phyloP scores from a whole-genome alignment of 2,888 invertebrate genomes.

The Troides aeacus region DNA sequence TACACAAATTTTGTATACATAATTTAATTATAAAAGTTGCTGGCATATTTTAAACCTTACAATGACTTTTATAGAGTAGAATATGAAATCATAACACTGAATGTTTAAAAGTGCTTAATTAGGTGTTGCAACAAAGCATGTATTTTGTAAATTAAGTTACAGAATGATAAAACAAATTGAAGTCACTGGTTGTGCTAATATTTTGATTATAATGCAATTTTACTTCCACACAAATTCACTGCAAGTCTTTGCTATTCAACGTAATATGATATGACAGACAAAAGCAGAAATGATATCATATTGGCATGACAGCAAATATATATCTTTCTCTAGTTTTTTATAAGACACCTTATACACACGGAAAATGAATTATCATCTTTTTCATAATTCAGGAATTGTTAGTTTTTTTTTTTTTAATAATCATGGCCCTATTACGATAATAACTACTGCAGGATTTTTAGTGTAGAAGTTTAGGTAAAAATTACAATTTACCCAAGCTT shows the following conservation, averaged over 20 bases:
- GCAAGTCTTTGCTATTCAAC: neutral
- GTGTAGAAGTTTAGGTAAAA: too few relatives aligned
- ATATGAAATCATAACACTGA: neutral
- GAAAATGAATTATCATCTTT: too few relatives aligned
- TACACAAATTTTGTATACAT: neutral
- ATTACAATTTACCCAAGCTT: too few relatives aligned
- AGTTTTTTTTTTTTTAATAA: too few relatives aligned
- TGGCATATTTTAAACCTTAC: neutral
- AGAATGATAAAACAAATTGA: neutral
- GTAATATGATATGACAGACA: neutral
- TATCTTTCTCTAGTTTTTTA: too few relatives aligned
- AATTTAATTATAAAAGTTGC: neutral
- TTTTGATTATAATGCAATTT: conserved; percentile 1
- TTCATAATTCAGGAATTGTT: too few relatives aligned
- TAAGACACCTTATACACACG: too few relatives aligned
- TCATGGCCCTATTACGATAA: too few relatives aligned
- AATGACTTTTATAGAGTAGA: neutral
- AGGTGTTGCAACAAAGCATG: neutral
- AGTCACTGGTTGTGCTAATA: neutral
- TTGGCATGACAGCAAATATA: neutral
- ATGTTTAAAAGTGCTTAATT: neutral
- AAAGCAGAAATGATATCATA: neutral
- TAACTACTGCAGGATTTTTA: too few relatives aligned
- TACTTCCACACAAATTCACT: neutral
- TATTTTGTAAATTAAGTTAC: neutral